Evolutionary conservation across 2,113 vertebrate genomes (phyloP), one percentile per base, ranked within the genome.

Genomic region (Pogonocichla stellata): DNA sequence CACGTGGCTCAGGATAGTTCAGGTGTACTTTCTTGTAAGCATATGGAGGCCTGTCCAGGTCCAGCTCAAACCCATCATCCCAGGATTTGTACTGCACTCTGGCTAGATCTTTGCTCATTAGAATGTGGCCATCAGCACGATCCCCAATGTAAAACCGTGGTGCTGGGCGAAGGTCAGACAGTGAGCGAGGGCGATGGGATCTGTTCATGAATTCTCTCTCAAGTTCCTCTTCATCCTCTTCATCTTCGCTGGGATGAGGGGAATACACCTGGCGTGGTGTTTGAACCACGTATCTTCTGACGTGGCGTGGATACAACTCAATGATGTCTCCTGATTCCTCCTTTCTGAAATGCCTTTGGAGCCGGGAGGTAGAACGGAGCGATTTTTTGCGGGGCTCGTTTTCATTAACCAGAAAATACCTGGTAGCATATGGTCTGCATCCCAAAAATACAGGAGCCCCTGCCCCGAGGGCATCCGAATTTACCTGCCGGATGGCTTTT

Each of bases 381-480:
- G 98, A 57, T 84, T 98, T 99, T 81, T 97, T 98, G 66, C 97
- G 97, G 74, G 98, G 74, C 38, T 98, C 98, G 0, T 97, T 98
- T 93, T 99, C 99, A 5, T 99, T 99, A 58, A 99, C 95, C 11
- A 99, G 86, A 34, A 98, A 98, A 58, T 99, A 99, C 47, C 98
- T 98, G 38, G 99, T 98, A 58, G 98, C 61, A 8, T 96, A 98
- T 17, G 98, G 95, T 8, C 98, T 96, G 0, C 92, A 98, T 28
- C 97, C 98, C 5, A 79, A 77, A 22, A 98, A 97, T 53, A 92
- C 97, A 48, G 97, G 97, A 20, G 94, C 95, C 0, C 86, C 86
- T 13, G 87, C 97, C 60, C 75, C 97, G 25, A 70, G 58, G 17
- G 97, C 84, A 62, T 98, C 98, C 0, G 96, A 96, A 56, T 97